These are phyloP conservation scores for Euzophera pinguis DNA, from an alignment of 2,888 invertebrate species.

Conservation along the genomic window DNA sequence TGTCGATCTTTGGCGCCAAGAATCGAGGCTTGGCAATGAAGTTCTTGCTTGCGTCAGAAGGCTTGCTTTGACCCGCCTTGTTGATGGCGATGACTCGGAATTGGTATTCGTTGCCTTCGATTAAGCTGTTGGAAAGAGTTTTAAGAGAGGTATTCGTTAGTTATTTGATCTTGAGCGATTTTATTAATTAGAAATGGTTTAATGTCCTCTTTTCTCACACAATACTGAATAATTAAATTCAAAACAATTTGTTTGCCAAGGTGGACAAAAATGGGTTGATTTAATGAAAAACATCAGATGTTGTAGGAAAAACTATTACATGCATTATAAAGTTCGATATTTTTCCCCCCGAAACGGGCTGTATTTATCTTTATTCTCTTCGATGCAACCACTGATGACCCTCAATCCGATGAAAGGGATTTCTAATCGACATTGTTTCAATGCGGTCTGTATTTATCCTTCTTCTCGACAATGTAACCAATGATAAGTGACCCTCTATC, in stretches of 20 bases:
- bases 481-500: conserved; percentile 97
- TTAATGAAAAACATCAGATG: too few relatives aligned
- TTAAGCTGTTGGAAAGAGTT: conserved; percentile 68
- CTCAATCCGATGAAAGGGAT: conserved; percentile 93
- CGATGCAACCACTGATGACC: conserved; percentile 95
- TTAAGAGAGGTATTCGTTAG: not conserved
- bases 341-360: conserved; percentile 97
- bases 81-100: conserved; percentile 97
- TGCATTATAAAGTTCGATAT: too few relatives aligned
- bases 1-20: conserved; percentile 97
- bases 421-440: conserved; percentile 98
- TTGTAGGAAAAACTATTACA: too few relatives aligned
- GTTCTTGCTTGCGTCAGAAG: conserved; percentile 92
- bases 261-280: too few relatives aligned
- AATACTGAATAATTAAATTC: too few relatives aligned
- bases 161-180: not conserved
- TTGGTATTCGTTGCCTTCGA: conserved; percentile 98
- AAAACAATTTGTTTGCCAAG: too few relatives aligned
- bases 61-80: conserved; percentile 95
- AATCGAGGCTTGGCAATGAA: conserved; percentile 93
- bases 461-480: conserved; percentile 95
- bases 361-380: conserved; percentile 96
- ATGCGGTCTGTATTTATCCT: conserved; percentile 93
- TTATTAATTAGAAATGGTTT: too few relatives aligned
- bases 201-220: too few relatives aligned